Percentiles rank a stretch among this genome's conserved stretches.
These are phyloP conservation scores for Byasa hedistus DNA, from an alignment of 2,888 invertebrate genomes.

Conservation along the genomic window DNA sequence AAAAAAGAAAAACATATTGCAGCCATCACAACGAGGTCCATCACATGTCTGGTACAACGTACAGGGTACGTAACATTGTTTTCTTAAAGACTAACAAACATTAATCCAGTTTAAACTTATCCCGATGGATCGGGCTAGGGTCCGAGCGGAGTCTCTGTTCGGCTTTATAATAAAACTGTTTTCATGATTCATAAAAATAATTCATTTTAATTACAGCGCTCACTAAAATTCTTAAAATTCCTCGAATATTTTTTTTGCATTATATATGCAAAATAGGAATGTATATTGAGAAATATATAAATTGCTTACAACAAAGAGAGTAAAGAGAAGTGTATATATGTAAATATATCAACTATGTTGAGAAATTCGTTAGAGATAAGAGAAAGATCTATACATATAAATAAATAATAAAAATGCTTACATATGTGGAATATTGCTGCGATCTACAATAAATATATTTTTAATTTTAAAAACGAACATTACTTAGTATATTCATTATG, in stretches of 20 bases:
- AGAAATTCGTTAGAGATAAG: background rate
- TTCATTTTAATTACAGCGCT: too few relatives aligned
- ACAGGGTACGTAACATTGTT: too few relatives aligned
- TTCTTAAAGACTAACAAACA: slow-evolving; percentile 27
- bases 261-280: slow-evolving; percentile 11
- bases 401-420: slow-evolving; percentile 1
- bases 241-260: background rate
- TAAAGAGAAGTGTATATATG: slow-evolving; percentile 2
- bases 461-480: too few relatives aligned
- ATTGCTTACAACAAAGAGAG: background rate
- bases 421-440: background rate
- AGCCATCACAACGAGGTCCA: slow-evolving; percentile 50
- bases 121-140: background rate
- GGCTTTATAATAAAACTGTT: too few relatives aligned
- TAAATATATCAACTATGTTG: background rate
- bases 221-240: background rate
- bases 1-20: slow-evolving; percentile 62
- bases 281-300: slow-evolving; percentile 16
- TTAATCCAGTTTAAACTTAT: slow-evolving; percentile 5
- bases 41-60: slow-evolving; percentile 34
- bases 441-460: background rate
- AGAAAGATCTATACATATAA: background rate
- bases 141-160: background rate
- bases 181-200: too few relatives aligned
- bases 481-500: too few relatives aligned